Evolutionary conservation across 2,113 vertebrate genomes (phyloP).

Genomic region (Gopherus evgoodei): DNA sequence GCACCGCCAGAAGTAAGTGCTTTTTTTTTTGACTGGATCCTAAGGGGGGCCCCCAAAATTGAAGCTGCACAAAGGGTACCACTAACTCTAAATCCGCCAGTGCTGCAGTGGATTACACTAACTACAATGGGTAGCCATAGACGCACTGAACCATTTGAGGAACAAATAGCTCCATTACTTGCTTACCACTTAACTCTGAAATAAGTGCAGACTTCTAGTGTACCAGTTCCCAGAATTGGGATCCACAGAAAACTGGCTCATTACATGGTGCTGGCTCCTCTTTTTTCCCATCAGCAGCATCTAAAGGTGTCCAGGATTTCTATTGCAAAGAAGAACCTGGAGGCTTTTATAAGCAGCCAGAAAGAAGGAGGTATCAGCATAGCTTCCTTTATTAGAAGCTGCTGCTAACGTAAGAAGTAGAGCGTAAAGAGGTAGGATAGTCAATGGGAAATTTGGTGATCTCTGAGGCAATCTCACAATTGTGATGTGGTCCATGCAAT

Average conservation of each 20-base stretch:
- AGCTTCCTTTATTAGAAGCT: not conserved
- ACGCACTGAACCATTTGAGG: not conserved
- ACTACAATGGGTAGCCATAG: not conserved
- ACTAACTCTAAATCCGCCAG: too few species aligned
- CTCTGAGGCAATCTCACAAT: not conserved
- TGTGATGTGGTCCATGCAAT: not conserved
- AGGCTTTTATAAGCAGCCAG: fast-evolving
- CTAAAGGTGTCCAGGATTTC: not conserved
- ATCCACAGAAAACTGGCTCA: fast-evolving
- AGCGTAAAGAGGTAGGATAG: not conserved
- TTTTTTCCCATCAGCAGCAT: too few species aligned
- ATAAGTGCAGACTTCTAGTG: not conserved
- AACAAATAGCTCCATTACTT: not conserved
- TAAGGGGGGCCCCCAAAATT: too few species aligned
- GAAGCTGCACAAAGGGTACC: too few species aligned
- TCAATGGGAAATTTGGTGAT: not conserved
- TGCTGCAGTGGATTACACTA: not conserved
- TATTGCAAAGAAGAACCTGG: not conserved
- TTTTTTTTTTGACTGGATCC: not conserved
- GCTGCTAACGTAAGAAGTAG: not conserved
- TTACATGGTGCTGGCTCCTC: fast-evolving
- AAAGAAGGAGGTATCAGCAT: not conserved
- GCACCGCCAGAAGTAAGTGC: too few species aligned
- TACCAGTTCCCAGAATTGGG: not conserved
- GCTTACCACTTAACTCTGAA: fast-evolving